Evolutionary conservation across 1,140 invertebrate species (phyloP).

Genomic region (Drosophila repletoides): DNA sequence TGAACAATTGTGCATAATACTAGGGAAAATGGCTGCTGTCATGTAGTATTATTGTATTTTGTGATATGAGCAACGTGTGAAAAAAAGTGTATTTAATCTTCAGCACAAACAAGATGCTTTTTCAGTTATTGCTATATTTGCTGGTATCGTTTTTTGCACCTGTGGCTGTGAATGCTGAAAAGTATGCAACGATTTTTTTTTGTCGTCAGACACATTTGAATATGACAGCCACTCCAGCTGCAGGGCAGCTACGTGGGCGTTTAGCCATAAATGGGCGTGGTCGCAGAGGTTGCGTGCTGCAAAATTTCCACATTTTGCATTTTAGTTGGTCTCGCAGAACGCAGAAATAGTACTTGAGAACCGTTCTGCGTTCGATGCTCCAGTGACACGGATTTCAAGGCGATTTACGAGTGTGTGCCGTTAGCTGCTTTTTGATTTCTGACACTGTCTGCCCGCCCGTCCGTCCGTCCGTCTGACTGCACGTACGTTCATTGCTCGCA

Average conservation of each 20-base stretch:
- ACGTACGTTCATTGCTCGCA: neutral
- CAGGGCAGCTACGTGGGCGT: slow-evolving; percentile 16
- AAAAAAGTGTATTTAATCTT: neutral
- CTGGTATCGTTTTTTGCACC: slow-evolving; percentile 44
- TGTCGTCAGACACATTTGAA: slow-evolving; percentile 49
- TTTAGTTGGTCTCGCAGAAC: slow-evolving; percentile 21
- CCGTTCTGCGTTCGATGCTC: slow-evolving; percentile 46
- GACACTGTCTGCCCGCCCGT: neutral
- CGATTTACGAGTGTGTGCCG: slow-evolving; percentile 48
- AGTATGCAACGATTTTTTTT: slow-evolving; percentile 26
- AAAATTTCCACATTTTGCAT: neutral
- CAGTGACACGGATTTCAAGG: slow-evolving; percentile 56
- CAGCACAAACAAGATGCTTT: no score
- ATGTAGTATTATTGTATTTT: no score
- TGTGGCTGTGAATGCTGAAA: slow-evolving; percentile 37
- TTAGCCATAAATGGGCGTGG: slow-evolving; percentile 30
- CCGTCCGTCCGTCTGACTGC: neutral
- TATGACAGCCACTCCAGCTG: slow-evolving; percentile 60
- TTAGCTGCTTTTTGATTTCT: slow-evolving; percentile 8
- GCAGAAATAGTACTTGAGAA: slow-evolving; percentile 37
- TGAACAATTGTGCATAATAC: no score
- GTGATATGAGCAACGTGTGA: no score
- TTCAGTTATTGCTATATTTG: no score
- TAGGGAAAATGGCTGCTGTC: no score
- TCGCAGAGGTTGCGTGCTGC: slow-evolving; percentile 31